Percentiles rank a stretch among this genome's conserved stretches.
Conservation (phyloP, 1,140 invertebrate species). For the Drosophila kurseongensis region DNA sequence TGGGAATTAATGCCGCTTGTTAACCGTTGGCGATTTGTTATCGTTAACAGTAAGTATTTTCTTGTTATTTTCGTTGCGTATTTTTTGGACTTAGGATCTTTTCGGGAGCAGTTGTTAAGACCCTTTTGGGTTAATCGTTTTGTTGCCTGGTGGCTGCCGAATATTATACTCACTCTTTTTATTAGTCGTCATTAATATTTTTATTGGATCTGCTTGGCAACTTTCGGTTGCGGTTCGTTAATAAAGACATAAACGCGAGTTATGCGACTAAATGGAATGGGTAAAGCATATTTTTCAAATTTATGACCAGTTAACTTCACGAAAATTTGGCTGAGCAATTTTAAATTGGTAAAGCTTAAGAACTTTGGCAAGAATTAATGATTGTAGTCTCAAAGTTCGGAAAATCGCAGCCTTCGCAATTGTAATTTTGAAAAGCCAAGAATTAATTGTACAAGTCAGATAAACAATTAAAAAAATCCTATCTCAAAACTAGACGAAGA, state of each 20-base stretch:
- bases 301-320: conserved; percentile 17
- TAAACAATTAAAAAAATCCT: too few species aligned
- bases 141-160: conserved; percentile 55
- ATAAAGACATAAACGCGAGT: conserved; percentile 69
- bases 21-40: conserved; percentile 79
- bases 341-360: conserved; percentile 4
- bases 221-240: conserved; percentile 65
- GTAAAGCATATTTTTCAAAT: conserved; percentile 12
- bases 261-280: conserved; percentile 15
- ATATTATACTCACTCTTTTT: conserved; percentile 54
- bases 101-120: conserved; percentile 9
- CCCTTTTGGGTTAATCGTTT: conserved; percentile 73
- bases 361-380: neutral
- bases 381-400: too few species aligned
- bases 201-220: conserved; percentile 59
- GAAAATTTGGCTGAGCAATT: neutral
- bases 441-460: too few species aligned
- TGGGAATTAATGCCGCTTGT: conserved; percentile 77
- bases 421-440: too few species aligned
- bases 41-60: conserved; percentile 65
- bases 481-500: neutral
- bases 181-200: conserved; percentile 74
- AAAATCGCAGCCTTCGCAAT: too few species aligned
- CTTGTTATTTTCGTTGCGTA: conserved; percentile 48
- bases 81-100: conserved; percentile 32